Percentiles rank a stretch among this genome's conserved stretches.
phyloP scores from a whole-genome alignment of 2,797 vertebrate species.

The Amblyopsis hoosieri region DNA sequence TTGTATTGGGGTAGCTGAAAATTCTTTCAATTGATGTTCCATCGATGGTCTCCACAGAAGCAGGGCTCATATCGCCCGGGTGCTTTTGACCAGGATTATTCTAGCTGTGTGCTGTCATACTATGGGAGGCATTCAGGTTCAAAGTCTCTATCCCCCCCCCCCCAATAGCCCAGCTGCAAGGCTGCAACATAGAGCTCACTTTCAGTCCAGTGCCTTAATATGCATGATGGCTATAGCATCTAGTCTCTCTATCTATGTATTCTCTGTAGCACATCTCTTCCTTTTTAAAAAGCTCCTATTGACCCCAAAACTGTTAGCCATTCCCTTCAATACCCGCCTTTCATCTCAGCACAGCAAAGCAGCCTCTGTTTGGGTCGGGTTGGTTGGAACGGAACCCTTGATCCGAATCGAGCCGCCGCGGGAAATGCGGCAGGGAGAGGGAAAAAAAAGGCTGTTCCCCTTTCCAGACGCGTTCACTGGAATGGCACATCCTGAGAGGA shows the following conservation, averaged over 20 bases:
- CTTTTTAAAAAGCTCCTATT: constrained; percentile 55
- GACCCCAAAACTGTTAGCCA: constrained; percentile 43
- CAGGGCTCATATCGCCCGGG: constrained; percentile 10
- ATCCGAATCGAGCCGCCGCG: constrained; percentile 54
- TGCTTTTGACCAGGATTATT: constrained; percentile 20
- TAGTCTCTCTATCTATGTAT: constrained; percentile 35
- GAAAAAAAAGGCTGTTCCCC: constrained; percentile 2
- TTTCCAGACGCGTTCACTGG: neutral
- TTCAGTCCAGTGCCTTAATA: constrained; percentile 66
- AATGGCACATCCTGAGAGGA: constrained; percentile 27
- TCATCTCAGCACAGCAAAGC: constrained; percentile 45
- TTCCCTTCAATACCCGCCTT: constrained; percentile 64
- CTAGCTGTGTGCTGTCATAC: constrained; percentile 35
- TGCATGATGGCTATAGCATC: constrained; percentile 43
- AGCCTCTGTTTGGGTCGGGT: constrained; percentile 53
- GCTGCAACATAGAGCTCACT: constrained; percentile 58
- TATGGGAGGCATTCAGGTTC: constrained; percentile 42
- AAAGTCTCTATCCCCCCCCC: constrained; percentile 44
- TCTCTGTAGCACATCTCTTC: constrained; percentile 29
- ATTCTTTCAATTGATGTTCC: constrained; percentile 20
- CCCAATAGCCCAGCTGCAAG: constrained; percentile 65
- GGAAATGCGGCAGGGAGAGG: constrained; percentile 38
- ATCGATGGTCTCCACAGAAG: constrained; percentile 28
- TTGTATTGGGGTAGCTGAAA: constrained; percentile 14
- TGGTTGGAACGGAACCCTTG: constrained; percentile 49